Evolutionary conservation across 2,797 vertebrate genomes (phyloP).

Genomic region (Enteromius trimaculatus): DNA sequence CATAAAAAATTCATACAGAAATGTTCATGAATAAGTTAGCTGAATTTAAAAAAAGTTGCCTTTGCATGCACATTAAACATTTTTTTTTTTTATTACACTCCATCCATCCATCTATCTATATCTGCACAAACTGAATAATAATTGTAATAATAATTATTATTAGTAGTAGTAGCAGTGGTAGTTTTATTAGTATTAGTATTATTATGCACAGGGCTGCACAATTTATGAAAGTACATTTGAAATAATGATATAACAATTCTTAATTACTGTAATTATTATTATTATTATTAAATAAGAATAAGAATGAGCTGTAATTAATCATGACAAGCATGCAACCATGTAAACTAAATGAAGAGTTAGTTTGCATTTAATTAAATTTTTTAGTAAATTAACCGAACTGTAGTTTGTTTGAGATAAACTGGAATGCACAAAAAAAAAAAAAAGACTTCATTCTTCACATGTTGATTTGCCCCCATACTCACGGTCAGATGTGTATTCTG

Average conservation of each 20-base stretch:
- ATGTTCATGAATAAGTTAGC: neutral
- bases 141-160: neutral
- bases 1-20: neutral
- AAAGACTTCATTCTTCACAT: neutral
- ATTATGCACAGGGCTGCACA: neutral
- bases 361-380: no score
- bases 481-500: constrained; percentile 90
- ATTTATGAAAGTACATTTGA: neutral
- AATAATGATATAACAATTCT: neutral
- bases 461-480: constrained; percentile 72
- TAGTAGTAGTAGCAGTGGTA: no score
- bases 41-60: neutral
- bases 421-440: no score
- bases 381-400: no score
- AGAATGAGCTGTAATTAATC: neutral
- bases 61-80: neutral
- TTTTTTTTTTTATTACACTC: no score
- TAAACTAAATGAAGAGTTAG: neutral
- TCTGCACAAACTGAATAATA: neutral
- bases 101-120: no score
- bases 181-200: no score
- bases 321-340: neutral
- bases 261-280: neutral
- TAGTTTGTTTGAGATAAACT: no score
- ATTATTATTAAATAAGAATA: neutral